Evolutionary conservation across 2,888 invertebrate genomes (phyloP).

Genomic region (Hoplodrina ambigua): DNA sequence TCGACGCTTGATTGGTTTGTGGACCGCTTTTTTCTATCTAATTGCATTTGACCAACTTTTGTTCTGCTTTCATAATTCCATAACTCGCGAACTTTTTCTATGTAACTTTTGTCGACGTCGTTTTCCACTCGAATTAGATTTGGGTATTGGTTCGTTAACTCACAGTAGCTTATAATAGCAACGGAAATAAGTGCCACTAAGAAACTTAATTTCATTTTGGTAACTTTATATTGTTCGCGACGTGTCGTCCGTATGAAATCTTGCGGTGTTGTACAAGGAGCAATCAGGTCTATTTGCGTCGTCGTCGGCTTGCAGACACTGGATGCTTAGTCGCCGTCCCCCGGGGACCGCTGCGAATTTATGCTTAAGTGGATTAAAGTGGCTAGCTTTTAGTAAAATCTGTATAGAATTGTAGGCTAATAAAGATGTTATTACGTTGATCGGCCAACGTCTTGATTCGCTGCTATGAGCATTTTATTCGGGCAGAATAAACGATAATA

Average conservation of each 20-base stretch:
- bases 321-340: slow-evolving; percentile 72
- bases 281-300: slow-evolving; percentile 68
- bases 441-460: slow-evolving; percentile 71
- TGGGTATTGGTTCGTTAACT: slow-evolving; percentile 56
- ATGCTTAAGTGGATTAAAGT: slow-evolving; percentile 88
- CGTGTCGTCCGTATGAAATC: slow-evolving; percentile 78
- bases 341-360: slow-evolving; percentile 78
- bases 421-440: slow-evolving; percentile 80
- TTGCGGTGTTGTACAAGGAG: slow-evolving; percentile 73
- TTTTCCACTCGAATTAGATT: slow-evolving; percentile 46
- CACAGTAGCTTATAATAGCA: slow-evolving; percentile 70
- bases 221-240: slow-evolving; percentile 60
- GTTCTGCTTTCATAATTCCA: slow-evolving; percentile 55
- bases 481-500: slow-evolving; percentile 5
- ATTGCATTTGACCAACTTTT: slow-evolving; percentile 55
- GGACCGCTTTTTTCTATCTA: slow-evolving; percentile 63
- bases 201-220: slow-evolving; percentile 74
- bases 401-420: slow-evolving; percentile 75
- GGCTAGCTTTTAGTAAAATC: slow-evolving; percentile 81
- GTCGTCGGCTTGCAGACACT: slow-evolving; percentile 72
- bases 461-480: slow-evolving; percentile 10
- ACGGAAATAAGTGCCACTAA: slow-evolving; percentile 67
- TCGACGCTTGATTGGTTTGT: slow-evolving; percentile 62
- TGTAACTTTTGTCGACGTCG: slow-evolving; percentile 43
- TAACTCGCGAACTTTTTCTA: slow-evolving; percentile 56